These are phyloP conservation scores for Lasiurus cinereus DNA, from an alignment of 2,113 vertebrate genomes.

Conservation along the genomic window DNA sequence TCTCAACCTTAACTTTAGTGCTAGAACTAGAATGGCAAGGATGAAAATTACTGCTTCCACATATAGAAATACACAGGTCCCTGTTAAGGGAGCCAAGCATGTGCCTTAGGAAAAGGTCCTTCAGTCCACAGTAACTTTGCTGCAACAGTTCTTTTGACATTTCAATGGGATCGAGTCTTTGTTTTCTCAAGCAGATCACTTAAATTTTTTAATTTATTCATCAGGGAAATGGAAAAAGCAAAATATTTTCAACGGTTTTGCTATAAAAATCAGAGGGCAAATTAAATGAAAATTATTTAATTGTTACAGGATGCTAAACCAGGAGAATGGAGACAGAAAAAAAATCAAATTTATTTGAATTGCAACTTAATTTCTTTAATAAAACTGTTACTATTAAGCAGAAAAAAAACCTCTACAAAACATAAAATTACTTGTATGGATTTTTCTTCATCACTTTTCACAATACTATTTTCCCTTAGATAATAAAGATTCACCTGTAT, in stretches of 20 bases:
- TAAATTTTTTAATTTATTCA: not conserved
- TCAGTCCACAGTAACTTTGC: not conserved
- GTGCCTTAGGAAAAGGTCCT: not conserved
- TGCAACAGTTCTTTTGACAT: not conserved
- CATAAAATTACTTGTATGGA: not conserved
- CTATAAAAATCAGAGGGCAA: not conserved
- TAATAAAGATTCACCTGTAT: not conserved
- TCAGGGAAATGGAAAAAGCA: not conserved
- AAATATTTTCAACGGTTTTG: not conserved
- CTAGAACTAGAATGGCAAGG: not conserved
- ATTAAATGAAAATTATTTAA: not conserved
- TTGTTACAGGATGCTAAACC: not conserved
- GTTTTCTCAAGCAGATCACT: not conserved
- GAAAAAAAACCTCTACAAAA: not conserved
- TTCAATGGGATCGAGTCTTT: not conserved
- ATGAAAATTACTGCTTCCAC: not conserved
- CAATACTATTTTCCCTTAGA: not conserved
- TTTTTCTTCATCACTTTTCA: not conserved
- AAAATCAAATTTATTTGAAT: not conserved
- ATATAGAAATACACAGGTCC: not conserved
- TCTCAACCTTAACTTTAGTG: not conserved
- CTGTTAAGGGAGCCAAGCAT: not conserved
- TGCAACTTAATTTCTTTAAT: not conserved
- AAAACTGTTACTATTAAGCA: not conserved
- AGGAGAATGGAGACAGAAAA: not conserved